Base-by-base conservation (phyloP, 2,797 vertebrate species). In the Gymnothorax reevesii region DNA sequence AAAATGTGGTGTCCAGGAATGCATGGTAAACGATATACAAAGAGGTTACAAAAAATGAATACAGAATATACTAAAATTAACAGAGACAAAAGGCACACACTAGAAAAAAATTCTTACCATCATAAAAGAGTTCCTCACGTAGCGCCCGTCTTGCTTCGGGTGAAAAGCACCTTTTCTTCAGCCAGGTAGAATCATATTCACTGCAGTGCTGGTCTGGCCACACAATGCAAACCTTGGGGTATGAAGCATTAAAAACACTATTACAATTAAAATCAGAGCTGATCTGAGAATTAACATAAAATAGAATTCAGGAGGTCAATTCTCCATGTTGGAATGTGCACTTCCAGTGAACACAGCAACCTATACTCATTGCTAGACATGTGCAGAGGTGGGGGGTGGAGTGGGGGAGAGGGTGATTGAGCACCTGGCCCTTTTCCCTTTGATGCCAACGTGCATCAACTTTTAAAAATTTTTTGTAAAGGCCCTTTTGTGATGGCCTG, bases 101-200 rank as follows among this genome's bases (percentile, higher is more conserved):
- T 52, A 8, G n/a, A 20, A 55, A 54, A 79, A 55, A 15, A 42
- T 42, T 57, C 96, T 93, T 93, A 99, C 98, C 95, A 89, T 97
- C 96, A 57, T 97, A 92, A 94, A 99, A 99, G 64, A 98, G 93
- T 91, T 98, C 95, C 89, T 96, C 94, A 89, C 88, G 95, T 89
- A 96, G 87, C 42, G 94, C 93, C 91, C 92, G 94, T 93, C 98
- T 96, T 90, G 97, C 95, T 89, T 94, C 91, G 75, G 96, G 90
- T 33, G 98, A 98, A 92, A 99, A 99, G 86, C 98, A 98, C 87
- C 96, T 94, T 92, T 96, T 98, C 94, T 97, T 98, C 91, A 99
- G 91, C 98, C 98, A 99, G 0, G 97, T 95, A 3, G 97, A 93
- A 82, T 98, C 96, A 86, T 97, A 99, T 87, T 98, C 95, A 2